These are phyloP conservation scores for Hestina assimilis DNA, from an alignment of 1,140 invertebrate species.

Conservation along the genomic window DNA sequence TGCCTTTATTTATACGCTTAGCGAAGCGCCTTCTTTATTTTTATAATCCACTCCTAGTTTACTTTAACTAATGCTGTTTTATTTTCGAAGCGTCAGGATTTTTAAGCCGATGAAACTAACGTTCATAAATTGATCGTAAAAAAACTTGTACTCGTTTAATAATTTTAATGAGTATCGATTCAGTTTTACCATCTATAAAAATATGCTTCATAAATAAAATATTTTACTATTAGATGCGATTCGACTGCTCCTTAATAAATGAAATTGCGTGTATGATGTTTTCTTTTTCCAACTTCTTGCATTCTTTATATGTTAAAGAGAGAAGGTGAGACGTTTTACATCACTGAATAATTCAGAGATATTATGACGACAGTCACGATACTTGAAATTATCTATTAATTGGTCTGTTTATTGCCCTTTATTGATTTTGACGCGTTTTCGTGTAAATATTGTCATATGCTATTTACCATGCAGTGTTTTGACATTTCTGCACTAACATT, in stretches of 20 bases:
- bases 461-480: not conserved
- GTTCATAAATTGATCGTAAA: slow-evolving; percentile 8
- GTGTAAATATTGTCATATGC: slow-evolving; percentile 7
- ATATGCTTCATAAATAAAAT: slow-evolving; percentile 13
- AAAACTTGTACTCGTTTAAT: not conserved
- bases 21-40: slow-evolving; percentile 39
- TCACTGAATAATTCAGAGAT: slow-evolving; percentile 46
- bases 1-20: slow-evolving; percentile 18
- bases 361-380: slow-evolving; percentile 50
- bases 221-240: slow-evolving; percentile 22
- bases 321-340: slow-evolving; percentile 7
- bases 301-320: slow-evolving; percentile 1
- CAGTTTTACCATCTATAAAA: slow-evolving; percentile 1
- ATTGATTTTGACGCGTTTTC: slow-evolving; percentile 30
- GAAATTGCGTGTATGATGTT: slow-evolving; percentile 14
- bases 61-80: slow-evolving; percentile 40
- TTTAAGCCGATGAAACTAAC: slow-evolving; percentile 14
- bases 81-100: not conserved
- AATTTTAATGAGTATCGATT: slow-evolving; percentile 8
- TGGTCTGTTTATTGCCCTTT: slow-evolving; percentile 55
- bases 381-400: slow-evolving; percentile 67
- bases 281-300: not conserved
- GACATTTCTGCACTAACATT: not conserved
- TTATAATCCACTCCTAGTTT: slow-evolving; percentile 33
- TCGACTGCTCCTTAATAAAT: slow-evolving; percentile 12